Percentiles rank a stretch among this genome's conserved stretches.
Conservation (phyloP, 1,140 invertebrate species). For the Octopus sinensis region DNA sequence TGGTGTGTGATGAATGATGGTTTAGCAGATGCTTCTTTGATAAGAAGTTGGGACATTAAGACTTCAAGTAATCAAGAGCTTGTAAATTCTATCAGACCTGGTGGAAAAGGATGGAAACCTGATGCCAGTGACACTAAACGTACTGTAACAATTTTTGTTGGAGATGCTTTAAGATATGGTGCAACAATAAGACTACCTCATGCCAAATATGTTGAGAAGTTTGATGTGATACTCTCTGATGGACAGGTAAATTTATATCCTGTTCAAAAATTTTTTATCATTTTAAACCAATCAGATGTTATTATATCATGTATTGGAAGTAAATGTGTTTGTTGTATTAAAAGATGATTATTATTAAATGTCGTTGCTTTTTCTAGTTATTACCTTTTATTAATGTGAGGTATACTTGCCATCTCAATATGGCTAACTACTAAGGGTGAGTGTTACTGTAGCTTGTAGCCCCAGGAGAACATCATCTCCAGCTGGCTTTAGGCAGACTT, state of each 20-base stretch:
- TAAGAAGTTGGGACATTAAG: background rate
- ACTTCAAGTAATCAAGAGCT: background rate
- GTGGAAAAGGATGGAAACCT: background rate
- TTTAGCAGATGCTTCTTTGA: background rate
- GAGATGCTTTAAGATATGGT: slow-evolving; percentile 1
- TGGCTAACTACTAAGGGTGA: no score
- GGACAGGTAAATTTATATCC: background rate
- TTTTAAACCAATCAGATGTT: no score
- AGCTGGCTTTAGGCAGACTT: no score
- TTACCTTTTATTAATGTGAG: no score
- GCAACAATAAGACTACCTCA: background rate
- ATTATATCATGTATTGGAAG: no score
- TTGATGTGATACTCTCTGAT: background rate
- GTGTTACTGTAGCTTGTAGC: no score
- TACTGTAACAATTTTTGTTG: background rate
- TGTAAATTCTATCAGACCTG: background rate
- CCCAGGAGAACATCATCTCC: no score
- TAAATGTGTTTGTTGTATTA: no score
- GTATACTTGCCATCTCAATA: no score
- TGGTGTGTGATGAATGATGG: slow-evolving; percentile 4
- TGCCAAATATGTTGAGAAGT: background rate
- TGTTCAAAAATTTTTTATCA: background rate
- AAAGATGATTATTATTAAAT: no score
- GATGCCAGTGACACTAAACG: background rate
- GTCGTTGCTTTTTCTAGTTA: no score